A percentile compares a stretch with the other conserved stretches of the same genome.
Evolutionary conservation across 2,888 invertebrate genomes (phyloP).

Genomic region (Beris chalybata): DNA sequence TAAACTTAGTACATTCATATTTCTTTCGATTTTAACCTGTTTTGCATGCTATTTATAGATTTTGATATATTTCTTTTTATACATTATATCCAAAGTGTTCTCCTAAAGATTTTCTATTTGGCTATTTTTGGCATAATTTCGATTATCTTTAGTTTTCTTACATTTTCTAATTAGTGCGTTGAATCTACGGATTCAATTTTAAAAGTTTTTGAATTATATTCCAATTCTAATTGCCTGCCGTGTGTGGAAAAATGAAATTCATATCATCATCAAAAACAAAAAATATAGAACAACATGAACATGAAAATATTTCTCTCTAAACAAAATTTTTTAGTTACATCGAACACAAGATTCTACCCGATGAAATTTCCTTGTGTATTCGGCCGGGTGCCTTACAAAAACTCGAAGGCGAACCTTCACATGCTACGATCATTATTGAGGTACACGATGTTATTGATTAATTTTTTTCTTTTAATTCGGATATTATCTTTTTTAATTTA

Average conservation of each 20-base stretch:
- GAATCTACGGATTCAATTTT: too few species aligned
- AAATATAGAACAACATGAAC: conserved; percentile 29
- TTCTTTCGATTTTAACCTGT: not conserved
- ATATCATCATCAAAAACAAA: conserved; percentile 33
- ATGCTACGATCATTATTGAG: conserved; percentile 71
- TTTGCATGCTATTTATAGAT: conserved; percentile 28
- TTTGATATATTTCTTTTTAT: conserved; percentile 19
- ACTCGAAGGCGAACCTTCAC: conserved; percentile 68
- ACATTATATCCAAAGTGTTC: not conserved
- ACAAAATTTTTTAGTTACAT: conserved; percentile 62
- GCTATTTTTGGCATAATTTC: conserved; percentile 18
- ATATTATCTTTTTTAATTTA: conserved; percentile 8
- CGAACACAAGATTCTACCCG: conserved; percentile 67
- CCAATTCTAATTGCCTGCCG: too few species aligned
- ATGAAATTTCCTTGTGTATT: conserved; percentile 73
- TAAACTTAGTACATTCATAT: too few species aligned
- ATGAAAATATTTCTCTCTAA: conserved; percentile 15
- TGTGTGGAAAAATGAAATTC: too few species aligned
- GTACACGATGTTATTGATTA: conserved; percentile 43
- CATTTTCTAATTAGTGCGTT: too few species aligned
- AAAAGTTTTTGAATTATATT: too few species aligned
- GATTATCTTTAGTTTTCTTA: not conserved
- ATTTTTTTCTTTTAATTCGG: conserved; percentile 1
- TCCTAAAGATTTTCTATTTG: conserved; percentile 7
- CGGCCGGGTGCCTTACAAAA: conserved; percentile 65